A percentile compares a stretch with the other conserved stretches of the same genome.
These are phyloP conservation scores for Gymnocheta viridis DNA, from an alignment of 2,888 invertebrate species.

Conservation along the genomic window DNA sequence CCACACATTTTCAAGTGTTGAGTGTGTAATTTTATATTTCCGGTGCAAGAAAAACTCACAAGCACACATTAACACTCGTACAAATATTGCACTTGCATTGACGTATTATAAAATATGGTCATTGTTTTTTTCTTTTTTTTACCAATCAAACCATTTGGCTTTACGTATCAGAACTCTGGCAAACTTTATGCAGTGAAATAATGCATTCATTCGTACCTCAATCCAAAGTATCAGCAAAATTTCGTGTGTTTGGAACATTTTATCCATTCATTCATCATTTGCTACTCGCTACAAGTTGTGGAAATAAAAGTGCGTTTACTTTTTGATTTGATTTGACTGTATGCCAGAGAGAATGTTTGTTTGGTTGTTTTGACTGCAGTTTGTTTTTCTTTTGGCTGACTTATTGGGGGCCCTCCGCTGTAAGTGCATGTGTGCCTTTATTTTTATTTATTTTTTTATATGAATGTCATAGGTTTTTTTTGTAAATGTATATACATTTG, in stretches of 20 bases:
- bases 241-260: background rate
- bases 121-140: background rate
- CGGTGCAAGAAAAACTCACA: slow-evolving; percentile 75
- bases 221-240: background rate
- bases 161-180: slow-evolving; percentile 17
- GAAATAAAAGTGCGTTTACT: background rate
- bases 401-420: background rate
- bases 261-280: background rate
- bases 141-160: slow-evolving; percentile 54
- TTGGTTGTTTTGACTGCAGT: background rate
- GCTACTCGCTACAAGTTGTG: background rate
- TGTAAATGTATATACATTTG: background rate
- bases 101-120: slow-evolving; percentile 14
- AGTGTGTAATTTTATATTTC: slow-evolving; percentile 82
- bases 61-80: slow-evolving; percentile 18
- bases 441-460: slow-evolving; percentile 16
- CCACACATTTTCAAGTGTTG: slow-evolving; percentile 79
- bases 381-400: slow-evolving; percentile 10
- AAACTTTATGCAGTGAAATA: background rate
- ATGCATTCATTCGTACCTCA: background rate
- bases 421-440: background rate
- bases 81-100: background rate
- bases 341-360: background rate
- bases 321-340: slow-evolving; percentile 5
- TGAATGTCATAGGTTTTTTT: slow-evolving; percentile 15